Conservation (phyloP, 2,888 invertebrate genomes). For the Leptopilina drosophilae region DNA sequence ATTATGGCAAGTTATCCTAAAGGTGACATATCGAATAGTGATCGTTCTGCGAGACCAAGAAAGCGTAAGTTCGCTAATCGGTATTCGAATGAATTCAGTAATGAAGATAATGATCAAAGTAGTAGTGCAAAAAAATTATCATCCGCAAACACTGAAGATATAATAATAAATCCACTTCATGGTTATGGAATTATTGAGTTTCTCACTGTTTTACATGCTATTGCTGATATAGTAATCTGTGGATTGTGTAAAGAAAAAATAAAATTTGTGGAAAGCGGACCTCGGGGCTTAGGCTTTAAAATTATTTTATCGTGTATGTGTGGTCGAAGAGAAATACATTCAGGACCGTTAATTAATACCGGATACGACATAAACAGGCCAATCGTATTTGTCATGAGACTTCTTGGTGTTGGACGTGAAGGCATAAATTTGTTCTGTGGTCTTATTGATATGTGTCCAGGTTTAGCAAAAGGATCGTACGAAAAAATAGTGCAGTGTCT, state of each 20-base stretch:
- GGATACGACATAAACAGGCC: constrained; percentile 60
- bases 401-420: constrained; percentile 55
- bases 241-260: constrained; percentile 44
- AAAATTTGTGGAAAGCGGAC: constrained; percentile 46
- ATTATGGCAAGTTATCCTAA: too few relatives aligned
- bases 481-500: neutral
- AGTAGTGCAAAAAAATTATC: too few relatives aligned
- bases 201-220: constrained; percentile 3
- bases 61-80: too few relatives aligned
- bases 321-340: constrained; percentile 54
- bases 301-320: constrained; percentile 49
- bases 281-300: constrained; percentile 52
- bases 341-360: constrained; percentile 54
- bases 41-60: too few relatives aligned
- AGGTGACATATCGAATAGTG: too few relatives aligned
- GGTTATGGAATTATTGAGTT: neutral
- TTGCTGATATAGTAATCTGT: constrained; percentile 47
- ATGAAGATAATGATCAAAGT: too few relatives aligned
- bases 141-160: too few relatives aligned
- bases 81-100: too few relatives aligned
- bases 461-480: constrained; percentile 44
- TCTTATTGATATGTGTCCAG: constrained; percentile 54
- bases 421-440: constrained; percentile 58
- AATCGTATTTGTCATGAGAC: constrained; percentile 57
- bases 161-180: too few relatives aligned